Conservation (phyloP, 2,113 vertebrate genomes). For the Bubo bubo region DNA sequence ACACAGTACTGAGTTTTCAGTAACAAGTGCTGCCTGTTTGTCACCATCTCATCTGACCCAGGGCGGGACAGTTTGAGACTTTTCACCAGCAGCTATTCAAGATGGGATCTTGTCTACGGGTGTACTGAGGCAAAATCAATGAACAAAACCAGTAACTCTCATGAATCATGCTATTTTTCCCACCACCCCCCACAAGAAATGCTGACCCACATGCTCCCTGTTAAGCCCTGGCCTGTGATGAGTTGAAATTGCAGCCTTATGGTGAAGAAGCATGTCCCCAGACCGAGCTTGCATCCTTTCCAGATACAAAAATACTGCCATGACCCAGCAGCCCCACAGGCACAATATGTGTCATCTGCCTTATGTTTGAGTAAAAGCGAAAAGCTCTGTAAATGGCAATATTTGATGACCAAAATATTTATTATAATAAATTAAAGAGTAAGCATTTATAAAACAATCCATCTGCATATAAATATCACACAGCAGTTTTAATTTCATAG, state of each 20-base stretch:
- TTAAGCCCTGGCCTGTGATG: neutral
- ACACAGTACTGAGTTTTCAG: neutral
- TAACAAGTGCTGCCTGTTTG: neutral
- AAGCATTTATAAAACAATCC: neutral
- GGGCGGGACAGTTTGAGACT: neutral
- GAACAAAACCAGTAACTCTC: neutral
- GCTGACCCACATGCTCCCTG: neutral
- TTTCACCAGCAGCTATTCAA: neutral
- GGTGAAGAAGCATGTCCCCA: neutral
- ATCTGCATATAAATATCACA: constrained; percentile 43
- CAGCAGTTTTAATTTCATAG: neutral
- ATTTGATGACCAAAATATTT: constrained; percentile 51
- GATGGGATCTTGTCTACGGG: neutral
- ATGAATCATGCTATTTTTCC: neutral
- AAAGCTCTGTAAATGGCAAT: neutral
- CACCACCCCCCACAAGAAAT: neutral
- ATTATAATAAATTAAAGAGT: constrained; percentile 64
- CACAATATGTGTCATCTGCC: neutral
- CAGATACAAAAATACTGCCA: neutral
- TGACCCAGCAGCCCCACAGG: neutral
- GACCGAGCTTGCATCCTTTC: neutral
- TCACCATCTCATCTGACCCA: neutral
- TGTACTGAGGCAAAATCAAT: neutral
- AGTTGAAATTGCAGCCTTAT: neutral
- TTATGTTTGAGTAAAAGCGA: neutral